Evolutionary conservation across 2,888 invertebrate species (phyloP).

Genomic region (Eupithecia dodoneata): DNA sequence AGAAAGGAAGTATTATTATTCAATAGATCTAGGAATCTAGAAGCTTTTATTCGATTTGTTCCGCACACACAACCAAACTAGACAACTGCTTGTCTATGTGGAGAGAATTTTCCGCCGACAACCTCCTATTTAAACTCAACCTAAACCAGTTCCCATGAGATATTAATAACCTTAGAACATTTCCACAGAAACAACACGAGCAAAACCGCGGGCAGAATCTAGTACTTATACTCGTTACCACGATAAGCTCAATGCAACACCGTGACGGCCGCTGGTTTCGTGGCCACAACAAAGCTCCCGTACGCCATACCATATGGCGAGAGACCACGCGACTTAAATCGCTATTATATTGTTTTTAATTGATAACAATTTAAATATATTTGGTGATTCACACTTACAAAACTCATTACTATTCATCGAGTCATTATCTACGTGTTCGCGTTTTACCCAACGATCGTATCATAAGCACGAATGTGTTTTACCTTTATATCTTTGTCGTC

Average conservation of each 20-base stretch:
- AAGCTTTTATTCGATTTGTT: too few species aligned
- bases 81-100: too few species aligned
- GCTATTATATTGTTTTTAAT: conserved; percentile 85
- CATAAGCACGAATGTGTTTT: conserved; percentile 79
- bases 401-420: conserved; percentile 83
- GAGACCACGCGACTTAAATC: conserved; percentile 77
- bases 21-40: background rate
- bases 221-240: background rate
- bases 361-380: conserved; percentile 85
- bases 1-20: background rate
- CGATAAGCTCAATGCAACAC: background rate
- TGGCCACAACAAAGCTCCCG: conserved; percentile 63
- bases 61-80: too few species aligned
- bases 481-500: conserved; percentile 74
- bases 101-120: too few species aligned
- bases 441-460: conserved; percentile 76
- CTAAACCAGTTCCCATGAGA: too few species aligned
- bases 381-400: conserved; percentile 84
- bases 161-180: too few species aligned
- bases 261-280: conserved; percentile 41
- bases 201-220: too few species aligned
- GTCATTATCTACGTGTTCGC: conserved; percentile 80
- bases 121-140: too few species aligned
- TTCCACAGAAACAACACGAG: too few species aligned
- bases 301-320: conserved; percentile 77